Evolutionary conservation across 2,888 invertebrate species (phyloP).

Genomic region (Invenusta paracnida): DNA sequence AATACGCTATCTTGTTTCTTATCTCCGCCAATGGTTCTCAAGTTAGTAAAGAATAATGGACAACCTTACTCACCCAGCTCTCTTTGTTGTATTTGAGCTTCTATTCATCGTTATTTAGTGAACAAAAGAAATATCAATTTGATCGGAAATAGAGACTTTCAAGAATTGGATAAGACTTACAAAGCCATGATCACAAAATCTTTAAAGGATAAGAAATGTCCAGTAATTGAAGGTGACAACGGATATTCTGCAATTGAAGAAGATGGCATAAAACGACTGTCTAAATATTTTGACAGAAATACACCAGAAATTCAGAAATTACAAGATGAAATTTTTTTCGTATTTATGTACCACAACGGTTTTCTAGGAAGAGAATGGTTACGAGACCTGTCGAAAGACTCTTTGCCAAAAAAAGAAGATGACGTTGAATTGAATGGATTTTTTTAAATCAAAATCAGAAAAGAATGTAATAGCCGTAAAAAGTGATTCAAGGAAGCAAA

Average conservation of each 20-base stretch:
- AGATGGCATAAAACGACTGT: conserved; percentile 5
- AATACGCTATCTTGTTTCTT: not conserved
- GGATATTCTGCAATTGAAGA: conserved; percentile 14
- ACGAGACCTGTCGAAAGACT: conserved; percentile 8
- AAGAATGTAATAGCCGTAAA: not conserved
- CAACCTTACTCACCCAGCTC: conserved; percentile 24
- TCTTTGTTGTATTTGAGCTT: conserved; percentile 25
- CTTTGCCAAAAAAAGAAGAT: not conserved
- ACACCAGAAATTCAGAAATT: conserved; percentile 25
- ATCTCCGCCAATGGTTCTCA: conserved; percentile 4
- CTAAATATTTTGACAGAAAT: conserved; percentile 16
- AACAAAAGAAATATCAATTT: conserved; percentile 17
- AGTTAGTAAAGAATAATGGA: conserved; percentile 14
- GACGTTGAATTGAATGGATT: not conserved
- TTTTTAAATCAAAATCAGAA: conserved; percentile 14
- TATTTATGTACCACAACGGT: conserved; percentile 12
- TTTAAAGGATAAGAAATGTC: conserved; percentile 18
- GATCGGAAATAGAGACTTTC: not conserved
- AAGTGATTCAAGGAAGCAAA: conserved; percentile 19
- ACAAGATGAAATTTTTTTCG: conserved; percentile 3
- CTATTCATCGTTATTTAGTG: conserved; percentile 18
- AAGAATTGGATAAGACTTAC: not conserved
- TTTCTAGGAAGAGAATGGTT: not conserved
- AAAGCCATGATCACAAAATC: conserved; percentile 26
- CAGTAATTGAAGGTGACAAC: conserved; percentile 6